These are phyloP conservation scores for Lysandra bellargus DNA, from an alignment of 2,888 invertebrate species.

Conservation along the genomic window DNA sequence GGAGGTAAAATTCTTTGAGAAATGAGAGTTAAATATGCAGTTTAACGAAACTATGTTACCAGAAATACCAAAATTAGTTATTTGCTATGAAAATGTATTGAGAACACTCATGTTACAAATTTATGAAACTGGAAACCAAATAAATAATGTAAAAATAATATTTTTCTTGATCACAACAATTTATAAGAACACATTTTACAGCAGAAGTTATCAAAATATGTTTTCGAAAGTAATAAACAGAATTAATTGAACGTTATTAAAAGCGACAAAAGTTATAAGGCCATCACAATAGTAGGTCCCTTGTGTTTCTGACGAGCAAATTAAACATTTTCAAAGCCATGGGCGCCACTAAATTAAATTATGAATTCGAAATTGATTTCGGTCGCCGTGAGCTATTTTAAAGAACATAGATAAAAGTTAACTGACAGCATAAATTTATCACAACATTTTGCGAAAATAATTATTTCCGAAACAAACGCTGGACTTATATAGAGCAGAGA, in stretches of 20 bases:
- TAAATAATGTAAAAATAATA: not conserved
- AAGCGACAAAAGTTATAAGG: slow-evolving; percentile 35
- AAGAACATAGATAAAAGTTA: slow-evolving; percentile 48
- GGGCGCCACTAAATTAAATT: slow-evolving; percentile 62
- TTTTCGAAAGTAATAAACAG: slow-evolving; percentile 16
- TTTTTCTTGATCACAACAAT: not conserved
- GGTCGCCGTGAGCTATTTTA: slow-evolving; percentile 56
- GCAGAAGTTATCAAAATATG: slow-evolving; percentile 8
- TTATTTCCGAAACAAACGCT: not conserved
- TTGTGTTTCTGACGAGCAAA: slow-evolving; percentile 50
- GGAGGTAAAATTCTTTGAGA: slow-evolving; percentile 47
- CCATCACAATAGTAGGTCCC: slow-evolving; percentile 46
- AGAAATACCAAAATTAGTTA: not conserved
- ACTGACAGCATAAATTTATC: slow-evolving; percentile 44
- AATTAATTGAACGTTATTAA: slow-evolving; percentile 22
- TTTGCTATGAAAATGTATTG: not conserved
- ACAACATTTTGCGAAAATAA: slow-evolving; percentile 34
- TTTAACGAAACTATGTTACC: not conserved
- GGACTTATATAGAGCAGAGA: not conserved
- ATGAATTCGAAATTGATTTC: slow-evolving; percentile 67
- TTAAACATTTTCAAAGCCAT: slow-evolving; percentile 57
- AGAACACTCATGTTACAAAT: not conserved
- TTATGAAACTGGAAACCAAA: not conserved
- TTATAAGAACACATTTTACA: slow-evolving; percentile 27
- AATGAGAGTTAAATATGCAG: slow-evolving; percentile 12